Conservation (phyloP, 2,113 vertebrate genomes). For the Boleophthalmus pectinirostris region DNA sequence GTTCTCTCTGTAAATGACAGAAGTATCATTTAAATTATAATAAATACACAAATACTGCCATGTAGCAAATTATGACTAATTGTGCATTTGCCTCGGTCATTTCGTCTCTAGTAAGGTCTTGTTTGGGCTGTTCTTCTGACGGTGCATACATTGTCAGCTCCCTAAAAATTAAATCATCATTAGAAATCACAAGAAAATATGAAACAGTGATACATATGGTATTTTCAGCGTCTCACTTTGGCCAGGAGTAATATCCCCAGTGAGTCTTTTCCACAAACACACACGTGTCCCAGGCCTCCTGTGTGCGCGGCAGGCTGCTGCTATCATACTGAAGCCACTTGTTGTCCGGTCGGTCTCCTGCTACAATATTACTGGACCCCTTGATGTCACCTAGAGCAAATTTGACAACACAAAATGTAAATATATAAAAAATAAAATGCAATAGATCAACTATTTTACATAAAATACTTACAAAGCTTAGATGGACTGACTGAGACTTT, state of each 20-base stretch:
- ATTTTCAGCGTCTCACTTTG: constrained; percentile 75
- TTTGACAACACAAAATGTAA: neutral
- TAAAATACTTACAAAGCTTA: constrained; percentile 82
- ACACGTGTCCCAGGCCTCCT: constrained; percentile 86
- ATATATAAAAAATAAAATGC: neutral
- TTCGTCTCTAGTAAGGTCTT: constrained; percentile 85
- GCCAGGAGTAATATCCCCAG: constrained; percentile 97
- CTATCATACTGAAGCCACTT: constrained; percentile 93
- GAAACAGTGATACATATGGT: neutral
- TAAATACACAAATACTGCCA: neutral
- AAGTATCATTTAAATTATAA: neutral
- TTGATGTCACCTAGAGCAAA: constrained; percentile 73
- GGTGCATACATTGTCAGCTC: constrained; percentile 90
- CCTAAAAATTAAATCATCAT: constrained; percentile 63
- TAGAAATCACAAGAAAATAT: neutral
- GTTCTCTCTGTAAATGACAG: constrained; percentile 84
- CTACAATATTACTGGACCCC: constrained; percentile 68
- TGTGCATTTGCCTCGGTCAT: constrained; percentile 84
- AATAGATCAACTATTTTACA: neutral
- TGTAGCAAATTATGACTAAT: neutral
- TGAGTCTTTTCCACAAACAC: constrained; percentile 96
- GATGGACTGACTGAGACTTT: constrained; percentile 87
- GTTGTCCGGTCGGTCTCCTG: constrained; percentile 92
- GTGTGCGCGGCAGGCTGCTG: constrained; percentile 83
- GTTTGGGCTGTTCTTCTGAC: constrained; percentile 87